Evolutionary conservation across 2,888 invertebrate species (phyloP), one percentile per base, ranked within the genome.

Genomic region (Philhelius pedissequus): DNA sequence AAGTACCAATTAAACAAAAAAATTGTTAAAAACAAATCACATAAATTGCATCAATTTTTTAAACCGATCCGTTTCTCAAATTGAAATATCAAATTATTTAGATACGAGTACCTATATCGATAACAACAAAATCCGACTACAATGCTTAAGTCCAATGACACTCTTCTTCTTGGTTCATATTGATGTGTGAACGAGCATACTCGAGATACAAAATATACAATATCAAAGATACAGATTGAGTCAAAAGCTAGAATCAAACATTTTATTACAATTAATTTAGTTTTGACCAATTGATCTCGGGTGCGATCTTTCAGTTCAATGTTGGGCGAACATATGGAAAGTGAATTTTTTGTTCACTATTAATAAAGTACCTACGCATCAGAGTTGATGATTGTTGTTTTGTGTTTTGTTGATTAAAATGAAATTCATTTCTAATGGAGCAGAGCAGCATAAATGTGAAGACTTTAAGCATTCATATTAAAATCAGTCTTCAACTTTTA

Each of bases 221-320:
- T 64, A 71, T 77, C 56, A 56, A 64, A 50, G 45, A 62, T 54
- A 27, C 38, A 35, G 43, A 70, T 32, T 13, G 48, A 52, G 54
- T 58, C 35, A 54, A 56, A 56, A 60, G 40, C 27, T 22, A n/a
- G 38, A 82, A 50, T 68, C 52, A 52, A 79, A 30, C 69, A 80
- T 80, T 84, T 74, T 52, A 84, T 84, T 84, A 60, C 75, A 66
- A 76, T 84, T 84, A 84, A 84, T 84, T 84, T 84, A 80, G 66
- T 70, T 75, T 80, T 60, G 76, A 84, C 80, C 84, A 84, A 84
- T 84, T 84, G 84, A 84, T 80, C 84, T 68, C 69, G 27, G 38
- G 54, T 62, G 48, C 80, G 84, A 84, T 76, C 84, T 80, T 80
- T 84, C 20, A 25, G 75, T 75, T 75, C 75, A 84, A 80, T 84